Conservation (phyloP, 2,113 vertebrate species). For the Muscicapa adusta region DNA sequence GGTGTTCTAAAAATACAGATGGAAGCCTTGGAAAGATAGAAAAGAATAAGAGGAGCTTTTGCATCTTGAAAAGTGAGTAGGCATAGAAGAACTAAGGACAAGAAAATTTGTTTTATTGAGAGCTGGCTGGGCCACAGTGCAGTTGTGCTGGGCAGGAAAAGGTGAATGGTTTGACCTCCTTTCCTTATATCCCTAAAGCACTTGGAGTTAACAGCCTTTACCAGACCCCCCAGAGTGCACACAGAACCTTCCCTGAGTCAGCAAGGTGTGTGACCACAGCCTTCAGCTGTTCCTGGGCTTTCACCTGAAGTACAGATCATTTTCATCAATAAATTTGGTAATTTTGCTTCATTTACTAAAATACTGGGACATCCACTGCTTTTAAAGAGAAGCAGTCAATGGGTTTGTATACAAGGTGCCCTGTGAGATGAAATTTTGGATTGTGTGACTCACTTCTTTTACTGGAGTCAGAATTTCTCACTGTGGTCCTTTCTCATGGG, state of each 20-base stretch:
- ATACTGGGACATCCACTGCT: neutral
- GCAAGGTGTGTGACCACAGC: neutral
- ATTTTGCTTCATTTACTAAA: neutral
- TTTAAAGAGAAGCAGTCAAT: neutral
- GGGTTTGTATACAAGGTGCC: neutral
- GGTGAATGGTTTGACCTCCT: neutral
- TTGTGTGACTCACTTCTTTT: neutral
- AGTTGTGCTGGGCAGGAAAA: neutral
- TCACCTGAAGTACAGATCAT: neutral
- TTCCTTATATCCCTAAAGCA: neutral
- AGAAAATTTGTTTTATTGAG: neutral
- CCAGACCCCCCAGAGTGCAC: rapidly evolving
- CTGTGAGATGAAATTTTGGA: neutral
- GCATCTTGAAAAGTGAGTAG: neutral
- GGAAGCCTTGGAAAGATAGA: neutral
- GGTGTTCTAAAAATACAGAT: neutral
- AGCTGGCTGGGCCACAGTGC: neutral
- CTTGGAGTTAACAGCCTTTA: neutral
- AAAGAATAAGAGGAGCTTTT: neutral
- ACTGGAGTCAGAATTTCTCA: neutral
- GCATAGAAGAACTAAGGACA: neutral
- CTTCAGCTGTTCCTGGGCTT: neutral
- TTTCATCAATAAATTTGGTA: neutral
- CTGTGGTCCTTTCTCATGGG: neutral
- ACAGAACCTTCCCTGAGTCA: neutral